Evolutionary conservation across 2,888 invertebrate genomes (phyloP), one percentile per base, ranked within the genome.

Genomic region (Apantesis nais): DNA sequence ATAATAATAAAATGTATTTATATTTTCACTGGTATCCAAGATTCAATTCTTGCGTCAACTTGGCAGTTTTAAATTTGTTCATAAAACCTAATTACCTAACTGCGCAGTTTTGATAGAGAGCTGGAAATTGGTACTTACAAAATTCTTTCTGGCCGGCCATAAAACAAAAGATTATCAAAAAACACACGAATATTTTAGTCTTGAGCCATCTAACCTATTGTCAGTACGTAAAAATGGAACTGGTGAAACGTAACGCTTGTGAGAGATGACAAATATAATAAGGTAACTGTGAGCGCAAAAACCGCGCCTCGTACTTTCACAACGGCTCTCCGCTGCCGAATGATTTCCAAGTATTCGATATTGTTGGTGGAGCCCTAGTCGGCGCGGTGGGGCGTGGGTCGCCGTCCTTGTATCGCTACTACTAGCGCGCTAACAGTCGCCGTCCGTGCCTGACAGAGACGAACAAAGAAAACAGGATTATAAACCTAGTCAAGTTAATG

Each of bases 331-430:
- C 76, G 85, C 78, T 75, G 85, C 74, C 82, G 88, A 90, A 87
- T 89, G 87, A 84, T 75, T 67, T 22, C 67, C 41, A 74, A 61
- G 66, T 73, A 67, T 76, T 78, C 70, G 76, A 80, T 76, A 67
- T 74, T 78, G 79, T 78, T 74, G 76, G 76, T 72, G 83, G 83
- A 83, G 84, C 83, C 82, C 83, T 78, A 78, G 78, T 76, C 78
- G 71, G 72, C 71, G 82, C 85, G 86, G 89, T 83, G 89, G 90
- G 89, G 89, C 85, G 89, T 83, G 83, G 88, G 85, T 83, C 83
- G 84, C 80, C 83, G 87, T 83, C 83, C 85, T 84, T 80, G 84
- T 82, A 74, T 68, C 65, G 71, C 64, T 58, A 52, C 68, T 83
- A 81, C 82, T 78, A 76, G 72, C 80, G 77, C 77, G 80, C 73